phyloP scores from a whole-genome alignment of 2,797 vertebrate species.

The Scyliorhinus canicula region DNA sequence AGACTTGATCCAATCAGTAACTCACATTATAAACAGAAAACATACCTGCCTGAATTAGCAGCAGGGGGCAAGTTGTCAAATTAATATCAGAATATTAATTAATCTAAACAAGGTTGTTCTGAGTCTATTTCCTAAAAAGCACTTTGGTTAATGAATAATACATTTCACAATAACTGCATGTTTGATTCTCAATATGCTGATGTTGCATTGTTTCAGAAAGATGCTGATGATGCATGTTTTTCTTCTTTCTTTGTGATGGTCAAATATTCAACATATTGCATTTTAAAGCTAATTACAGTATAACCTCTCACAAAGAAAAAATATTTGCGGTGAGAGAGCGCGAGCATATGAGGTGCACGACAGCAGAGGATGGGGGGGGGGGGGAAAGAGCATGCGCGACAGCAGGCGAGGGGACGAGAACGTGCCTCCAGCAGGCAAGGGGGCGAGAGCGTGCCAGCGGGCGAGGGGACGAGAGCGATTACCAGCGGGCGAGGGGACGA shows the following conservation, averaged over 20 bases:
- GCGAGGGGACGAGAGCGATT: no score
- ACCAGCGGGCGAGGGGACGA: no score
- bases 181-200: background rate
- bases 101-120: background rate
- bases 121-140: background rate
- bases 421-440: no score
- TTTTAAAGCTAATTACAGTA: background rate
- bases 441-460: no score
- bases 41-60: background rate
- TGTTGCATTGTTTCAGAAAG: background rate
- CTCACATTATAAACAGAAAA: background rate
- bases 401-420: no score
- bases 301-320: background rate
- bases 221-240: no score
- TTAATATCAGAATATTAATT: background rate
- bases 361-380: no score
- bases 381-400: no score
- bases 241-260: background rate
- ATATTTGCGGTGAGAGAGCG: background rate
- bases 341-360: no score
- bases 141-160: background rate
- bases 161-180: background rate
- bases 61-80: background rate
- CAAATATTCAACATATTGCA: background rate
- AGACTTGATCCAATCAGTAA: background rate